Evolutionary conservation across 2,888 invertebrate genomes (phyloP).

Genomic region (Lithophane ornitopus): DNA sequence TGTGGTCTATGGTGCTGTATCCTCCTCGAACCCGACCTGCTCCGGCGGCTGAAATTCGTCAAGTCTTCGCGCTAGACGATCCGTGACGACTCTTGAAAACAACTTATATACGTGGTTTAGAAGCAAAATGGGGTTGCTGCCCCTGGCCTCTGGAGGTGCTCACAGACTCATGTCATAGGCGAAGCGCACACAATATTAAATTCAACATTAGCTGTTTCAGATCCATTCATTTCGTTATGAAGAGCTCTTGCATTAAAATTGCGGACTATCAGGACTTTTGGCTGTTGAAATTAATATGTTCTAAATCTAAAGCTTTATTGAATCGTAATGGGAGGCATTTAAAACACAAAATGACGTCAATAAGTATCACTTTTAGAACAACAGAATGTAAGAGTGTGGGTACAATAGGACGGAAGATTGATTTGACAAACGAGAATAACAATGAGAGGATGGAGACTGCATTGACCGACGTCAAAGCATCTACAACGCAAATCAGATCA

Average conservation of each 20-base stretch:
- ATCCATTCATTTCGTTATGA: not conserved
- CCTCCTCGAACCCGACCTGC: too few species aligned
- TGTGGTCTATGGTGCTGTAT: too few species aligned
- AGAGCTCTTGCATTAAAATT: not conserved
- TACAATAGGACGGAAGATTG: conserved; percentile 31
- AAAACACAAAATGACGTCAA: not conserved
- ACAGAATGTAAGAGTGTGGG: conserved; percentile 8
- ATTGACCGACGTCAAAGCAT: conserved; percentile 68
- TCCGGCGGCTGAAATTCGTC: too few species aligned
- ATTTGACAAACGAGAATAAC: conserved; percentile 72
- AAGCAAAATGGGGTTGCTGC: too few species aligned
- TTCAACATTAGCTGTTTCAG: too few species aligned
- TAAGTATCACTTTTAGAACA: not conserved
- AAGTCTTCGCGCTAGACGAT: too few species aligned
- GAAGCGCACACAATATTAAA: too few species aligned
- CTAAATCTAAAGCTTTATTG: not conserved
- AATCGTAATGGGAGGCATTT: not conserved
- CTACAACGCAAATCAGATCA: conserved; percentile 82
- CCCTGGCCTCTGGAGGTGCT: too few species aligned
- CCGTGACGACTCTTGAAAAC: too few species aligned
- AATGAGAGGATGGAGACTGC: conserved; percentile 62
- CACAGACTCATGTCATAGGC: too few species aligned
- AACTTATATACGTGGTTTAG: too few species aligned
- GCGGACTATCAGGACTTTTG: not conserved
- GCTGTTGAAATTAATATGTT: not conserved